A percentile compares a stretch with the other conserved stretches of the same genome.
Evolutionary conservation across 2,888 invertebrate species (phyloP).

Genomic region (Machimus rusticus): DNA sequence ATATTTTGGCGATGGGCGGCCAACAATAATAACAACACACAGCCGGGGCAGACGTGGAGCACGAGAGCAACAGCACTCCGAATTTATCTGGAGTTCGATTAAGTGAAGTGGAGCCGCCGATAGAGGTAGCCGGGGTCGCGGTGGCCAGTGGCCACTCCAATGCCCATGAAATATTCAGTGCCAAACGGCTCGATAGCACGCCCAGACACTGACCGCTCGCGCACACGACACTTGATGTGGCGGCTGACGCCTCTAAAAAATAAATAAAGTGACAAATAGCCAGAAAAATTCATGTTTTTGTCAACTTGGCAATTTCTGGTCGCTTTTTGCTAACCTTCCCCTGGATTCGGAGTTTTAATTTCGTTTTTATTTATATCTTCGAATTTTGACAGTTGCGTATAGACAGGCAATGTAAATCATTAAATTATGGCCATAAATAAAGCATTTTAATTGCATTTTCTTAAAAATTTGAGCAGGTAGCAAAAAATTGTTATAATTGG

Average conservation of each 20-base stretch:
- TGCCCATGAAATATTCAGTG: constrained; percentile 22
- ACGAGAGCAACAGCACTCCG: not conserved
- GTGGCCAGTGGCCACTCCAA: not conserved
- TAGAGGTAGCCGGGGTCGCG: not conserved
- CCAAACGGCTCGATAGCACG: constrained; percentile 24
- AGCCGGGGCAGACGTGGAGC: not conserved
- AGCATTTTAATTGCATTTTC: too few species aligned
- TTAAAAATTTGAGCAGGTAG: too few species aligned
- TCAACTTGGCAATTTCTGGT: not conserved
- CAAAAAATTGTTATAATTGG: too few species aligned
- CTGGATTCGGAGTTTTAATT: not conserved
- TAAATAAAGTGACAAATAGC: not conserved
- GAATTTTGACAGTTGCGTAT: not conserved
- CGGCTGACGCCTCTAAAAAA: not conserved
- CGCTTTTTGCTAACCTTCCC: not conserved
- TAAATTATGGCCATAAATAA: not conserved
- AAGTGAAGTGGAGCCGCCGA: not conserved
- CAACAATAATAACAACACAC: not conserved
- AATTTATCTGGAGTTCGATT: constrained; percentile 5
- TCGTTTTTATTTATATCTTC: not conserved
- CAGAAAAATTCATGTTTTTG: constrained; percentile 8
- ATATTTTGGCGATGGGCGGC: not conserved
- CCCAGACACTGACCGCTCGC: not conserved
- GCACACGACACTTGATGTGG: not conserved
- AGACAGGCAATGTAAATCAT: not conserved